A percentile compares a stretch with the other conserved stretches of the same genome.
These are phyloP conservation scores for Porites australiensis DNA, from an alignment of 64 coral and sea anemone species.

Conservation along the genomic window DNA sequence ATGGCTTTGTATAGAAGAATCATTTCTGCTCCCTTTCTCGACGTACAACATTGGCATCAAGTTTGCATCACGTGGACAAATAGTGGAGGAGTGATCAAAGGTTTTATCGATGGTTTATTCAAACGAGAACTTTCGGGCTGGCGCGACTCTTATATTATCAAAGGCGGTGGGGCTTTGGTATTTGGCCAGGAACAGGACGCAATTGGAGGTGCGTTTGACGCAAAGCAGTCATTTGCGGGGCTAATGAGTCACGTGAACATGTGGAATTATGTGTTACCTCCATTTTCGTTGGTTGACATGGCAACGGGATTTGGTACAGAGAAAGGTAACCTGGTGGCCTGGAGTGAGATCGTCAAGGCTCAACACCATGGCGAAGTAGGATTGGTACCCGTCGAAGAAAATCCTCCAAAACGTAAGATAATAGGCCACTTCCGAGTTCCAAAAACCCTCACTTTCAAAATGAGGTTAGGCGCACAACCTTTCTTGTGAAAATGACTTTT, in stretches of 20 bases:
- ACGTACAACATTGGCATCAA: conserved; percentile 23
- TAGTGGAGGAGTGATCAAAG: background rate
- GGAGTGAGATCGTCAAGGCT: background rate
- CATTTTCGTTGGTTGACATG: conserved; percentile 17
- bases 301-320: conserved; percentile 18
- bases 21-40: background rate
- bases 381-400: background rate
- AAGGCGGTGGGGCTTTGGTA: conserved; percentile 2
- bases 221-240: background rate
- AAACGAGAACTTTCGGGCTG: background rate
- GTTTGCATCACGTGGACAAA: conserved; percentile 9
- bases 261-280: conserved; percentile 4
- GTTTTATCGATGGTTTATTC: background rate
- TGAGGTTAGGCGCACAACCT: too few species aligned
- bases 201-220: background rate
- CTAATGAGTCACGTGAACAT: conserved; percentile 28
- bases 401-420: conserved; percentile 16
- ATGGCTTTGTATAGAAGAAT: background rate
- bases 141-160: background rate
- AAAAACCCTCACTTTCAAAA: too few species aligned
- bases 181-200: conserved; percentile 31
- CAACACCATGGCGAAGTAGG: background rate
- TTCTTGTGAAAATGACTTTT: too few species aligned
- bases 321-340: background rate
- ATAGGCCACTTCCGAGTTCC: too few species aligned